These are phyloP conservation scores for Pentamera pediparva DNA, from an alignment of 53 echinoderm and acorn worm species.

Conservation along the genomic window DNA sequence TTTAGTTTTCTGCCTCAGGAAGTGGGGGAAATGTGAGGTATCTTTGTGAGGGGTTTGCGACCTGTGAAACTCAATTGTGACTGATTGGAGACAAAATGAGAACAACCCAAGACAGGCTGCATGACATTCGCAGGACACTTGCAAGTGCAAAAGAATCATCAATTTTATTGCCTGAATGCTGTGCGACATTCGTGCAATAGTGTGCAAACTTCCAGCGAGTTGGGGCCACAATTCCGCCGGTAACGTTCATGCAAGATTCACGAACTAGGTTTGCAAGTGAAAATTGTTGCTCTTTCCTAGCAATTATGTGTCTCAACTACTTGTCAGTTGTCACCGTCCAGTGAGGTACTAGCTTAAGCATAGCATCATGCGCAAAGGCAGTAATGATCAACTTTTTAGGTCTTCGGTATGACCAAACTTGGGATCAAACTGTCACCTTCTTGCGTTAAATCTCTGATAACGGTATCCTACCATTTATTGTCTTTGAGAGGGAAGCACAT, in stretches of 20 bases:
- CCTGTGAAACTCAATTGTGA: conserved; percentile 1
- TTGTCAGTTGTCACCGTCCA: not conserved
- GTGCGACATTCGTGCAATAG: not conserved
- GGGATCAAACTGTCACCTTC: too few relatives aligned
- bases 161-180: not conserved
- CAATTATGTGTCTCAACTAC: not conserved
- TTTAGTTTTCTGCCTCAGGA: too few relatives aligned
- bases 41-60: conserved; percentile 1
- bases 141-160: not conserved
- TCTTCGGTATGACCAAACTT: too few relatives aligned
- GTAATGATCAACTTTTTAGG: too few relatives aligned
- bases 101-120: not conserved
- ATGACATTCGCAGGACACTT: not conserved
- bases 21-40: conserved; percentile 9
- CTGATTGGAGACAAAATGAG: not conserved
- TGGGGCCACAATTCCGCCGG: not conserved
- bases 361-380: too few relatives aligned
- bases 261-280: not conserved
- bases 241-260: not conserved
- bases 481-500: too few relatives aligned
- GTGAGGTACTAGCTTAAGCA: not conserved
- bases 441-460: too few relatives aligned
- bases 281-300: not conserved
- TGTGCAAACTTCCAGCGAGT: not conserved
- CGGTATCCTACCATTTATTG: too few relatives aligned